Base-by-base conservation (phyloP, 2,888 invertebrate genomes). In the Athalia cordata region DNA sequence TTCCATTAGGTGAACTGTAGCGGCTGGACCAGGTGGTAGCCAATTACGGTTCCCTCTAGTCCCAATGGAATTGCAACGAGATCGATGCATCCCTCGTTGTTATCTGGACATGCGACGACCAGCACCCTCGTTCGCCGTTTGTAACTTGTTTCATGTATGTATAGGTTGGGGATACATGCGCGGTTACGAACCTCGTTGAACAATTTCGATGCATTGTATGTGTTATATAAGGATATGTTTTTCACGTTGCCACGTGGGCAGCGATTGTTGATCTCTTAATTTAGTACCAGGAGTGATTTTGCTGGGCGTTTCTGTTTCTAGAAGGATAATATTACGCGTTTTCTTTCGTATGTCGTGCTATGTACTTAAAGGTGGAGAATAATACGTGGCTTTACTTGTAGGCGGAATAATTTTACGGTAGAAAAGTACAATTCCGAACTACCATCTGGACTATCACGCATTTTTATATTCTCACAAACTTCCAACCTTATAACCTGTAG, bases 391-490 rank as follows among this genome's bases (percentile, higher is more conserved):
- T 29, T 29, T 29, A 29, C 29, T 29, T 29, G 29, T 29, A 29
- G 29, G 29, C 29, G 29, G 29, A 29, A 29, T 29, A 29, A 29
- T 29, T 29, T 29, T 29, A 29, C 29, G 1, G 1, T 29, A 29
- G 29, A 29, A 29, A 29, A 29, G 29, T 29, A 29, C 29, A 0
- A 29, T 29, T 29, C 29, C 2, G 29, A 29, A 29, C 29, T 29
- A 29, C 29, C 29, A 29, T 66, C 13, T 9, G 49, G 47, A 64
- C 64, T 43, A 11, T 45, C 15, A 9, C 64, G 64, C 64, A 45
- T 64, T 64, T 43, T 64, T 64, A 64, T 64, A 64, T 64, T 64
- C 11, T 43, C 8, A 66, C 5, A 59, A 66, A 66, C n/a, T 66
- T 66, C 11, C 47, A 66, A 49, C 66, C 29, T 55, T 55, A 55